Conservation (phyloP, 2,797 vertebrate species). For the Malurus splendens region DNA sequence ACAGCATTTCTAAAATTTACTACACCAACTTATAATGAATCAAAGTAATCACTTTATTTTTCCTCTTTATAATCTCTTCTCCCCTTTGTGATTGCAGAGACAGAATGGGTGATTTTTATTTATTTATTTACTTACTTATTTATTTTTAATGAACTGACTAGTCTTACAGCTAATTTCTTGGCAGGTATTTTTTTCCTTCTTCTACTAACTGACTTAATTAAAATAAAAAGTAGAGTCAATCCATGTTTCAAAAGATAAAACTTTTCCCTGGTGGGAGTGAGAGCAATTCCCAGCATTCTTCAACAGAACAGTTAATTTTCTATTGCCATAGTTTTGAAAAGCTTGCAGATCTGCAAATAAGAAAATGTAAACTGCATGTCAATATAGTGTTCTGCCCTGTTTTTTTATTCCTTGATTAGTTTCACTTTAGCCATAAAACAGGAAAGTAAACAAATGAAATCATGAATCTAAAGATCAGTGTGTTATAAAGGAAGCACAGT, state of each 20-base stretch:
- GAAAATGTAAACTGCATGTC: constrained; percentile 17
- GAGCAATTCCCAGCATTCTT: constrained; percentile 20
- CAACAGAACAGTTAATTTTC: constrained; percentile 21
- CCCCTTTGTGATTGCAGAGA: neutral
- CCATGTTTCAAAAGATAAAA: constrained; percentile 34
- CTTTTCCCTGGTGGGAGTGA: neutral
- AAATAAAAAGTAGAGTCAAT: constrained; percentile 12
- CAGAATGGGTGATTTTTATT: neutral
- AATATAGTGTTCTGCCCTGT: neutral
- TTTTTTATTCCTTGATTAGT: constrained; percentile 41
- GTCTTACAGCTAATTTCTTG: neutral
- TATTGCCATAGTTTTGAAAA: constrained; percentile 25
- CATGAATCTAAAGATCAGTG: constrained; percentile 51
- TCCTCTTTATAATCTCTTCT: neutral
- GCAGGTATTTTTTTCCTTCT: neutral
- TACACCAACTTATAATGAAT: neutral
- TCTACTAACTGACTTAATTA: constrained; percentile 18
- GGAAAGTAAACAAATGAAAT: constrained; percentile 53
- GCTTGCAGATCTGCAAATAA: constrained; percentile 31
- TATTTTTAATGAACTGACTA: constrained; percentile 8
- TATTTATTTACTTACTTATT: neutral
- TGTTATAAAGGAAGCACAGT: constrained; percentile 30
- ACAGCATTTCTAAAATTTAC: neutral
- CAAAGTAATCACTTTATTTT: constrained; percentile 4
- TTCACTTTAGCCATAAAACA: constrained; percentile 57